Evolutionary conservation across 2,113 vertebrate genomes (phyloP).

Genomic region (Hyaena hyaena): DNA sequence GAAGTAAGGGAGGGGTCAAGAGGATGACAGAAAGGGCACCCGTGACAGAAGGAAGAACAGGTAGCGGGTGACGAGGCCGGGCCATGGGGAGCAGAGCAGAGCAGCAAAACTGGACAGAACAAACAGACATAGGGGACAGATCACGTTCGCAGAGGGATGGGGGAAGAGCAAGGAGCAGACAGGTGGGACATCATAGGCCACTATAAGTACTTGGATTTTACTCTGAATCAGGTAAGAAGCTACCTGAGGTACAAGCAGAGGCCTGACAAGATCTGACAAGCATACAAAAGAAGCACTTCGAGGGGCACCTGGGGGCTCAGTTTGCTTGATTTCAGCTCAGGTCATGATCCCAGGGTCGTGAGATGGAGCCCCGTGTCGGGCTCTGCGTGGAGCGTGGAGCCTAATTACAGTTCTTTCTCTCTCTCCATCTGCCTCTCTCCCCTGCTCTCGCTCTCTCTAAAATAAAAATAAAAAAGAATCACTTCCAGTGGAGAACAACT

Average conservation of each 20-base stretch:
- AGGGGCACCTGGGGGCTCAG: neutral
- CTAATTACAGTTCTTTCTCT: no score
- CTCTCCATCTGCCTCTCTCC: no score
- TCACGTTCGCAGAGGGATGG: neutral
- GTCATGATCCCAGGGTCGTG: no score
- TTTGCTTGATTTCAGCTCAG: no score
- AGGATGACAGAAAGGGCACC: neutral
- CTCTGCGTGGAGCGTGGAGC: no score
- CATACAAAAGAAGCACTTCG: neutral
- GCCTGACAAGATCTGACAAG: neutral
- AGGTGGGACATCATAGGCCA: neutral
- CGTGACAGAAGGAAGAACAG: neutral
- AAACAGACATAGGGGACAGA: neutral
- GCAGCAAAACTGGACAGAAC: neutral
- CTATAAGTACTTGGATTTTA: neutral
- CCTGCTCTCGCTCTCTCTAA: no score
- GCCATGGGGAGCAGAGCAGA: neutral
- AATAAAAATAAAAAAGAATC: neutral
- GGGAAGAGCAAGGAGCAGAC: neutral
- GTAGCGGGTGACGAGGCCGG: neutral
- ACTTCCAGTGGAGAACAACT: neutral
- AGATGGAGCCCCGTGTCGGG: no score
- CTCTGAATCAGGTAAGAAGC: neutral
- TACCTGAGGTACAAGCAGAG: neutral
- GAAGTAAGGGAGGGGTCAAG: neutral